These are phyloP conservation scores for Rhynchotus rufescens DNA, from an alignment of 2,797 vertebrate species.

Conservation along the genomic window DNA sequence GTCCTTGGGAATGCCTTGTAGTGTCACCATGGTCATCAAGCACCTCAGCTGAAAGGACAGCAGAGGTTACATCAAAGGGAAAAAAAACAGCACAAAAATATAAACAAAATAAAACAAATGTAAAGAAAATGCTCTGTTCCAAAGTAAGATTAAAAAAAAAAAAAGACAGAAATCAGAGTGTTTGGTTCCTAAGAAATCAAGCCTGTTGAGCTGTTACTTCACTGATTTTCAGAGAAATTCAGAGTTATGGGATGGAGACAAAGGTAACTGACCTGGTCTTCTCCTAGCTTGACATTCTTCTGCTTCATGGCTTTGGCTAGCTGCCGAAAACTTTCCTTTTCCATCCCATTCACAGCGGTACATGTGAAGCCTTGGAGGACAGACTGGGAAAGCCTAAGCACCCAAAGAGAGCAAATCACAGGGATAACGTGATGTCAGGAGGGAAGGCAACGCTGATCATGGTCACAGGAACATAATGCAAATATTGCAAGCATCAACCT, in stretches of 20 bases:
- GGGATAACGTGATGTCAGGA: not conserved
- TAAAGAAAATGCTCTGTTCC: not conserved
- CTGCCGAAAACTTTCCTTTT: not conserved
- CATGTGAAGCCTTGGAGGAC: slow-evolving; percentile 72
- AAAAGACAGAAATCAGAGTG: not conserved
- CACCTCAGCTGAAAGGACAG: slow-evolving; percentile 68
- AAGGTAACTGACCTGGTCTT: slow-evolving; percentile 66
- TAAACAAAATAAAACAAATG: not conserved
- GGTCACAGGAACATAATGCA: not conserved
- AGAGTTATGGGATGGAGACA: not conserved
- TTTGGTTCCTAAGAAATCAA: not conserved
- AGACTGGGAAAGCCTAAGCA: slow-evolving; percentile 58
- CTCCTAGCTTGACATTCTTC: slow-evolving; percentile 40
- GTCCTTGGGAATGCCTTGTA: slow-evolving; percentile 20
- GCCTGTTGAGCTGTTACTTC: not conserved
- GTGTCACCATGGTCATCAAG: slow-evolving; percentile 38
- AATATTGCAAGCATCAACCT: not conserved
- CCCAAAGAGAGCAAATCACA: not conserved
- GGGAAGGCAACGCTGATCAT: not conserved
- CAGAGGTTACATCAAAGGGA: not conserved
- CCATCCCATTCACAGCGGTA: not conserved
- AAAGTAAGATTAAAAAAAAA: no score
- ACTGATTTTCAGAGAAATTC: not conserved
- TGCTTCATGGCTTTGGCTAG: slow-evolving; percentile 57
- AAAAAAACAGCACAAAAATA: not conserved